Conservation (phyloP, 2,888 invertebrate species). For the Hipparchia sbordonii region DNA sequence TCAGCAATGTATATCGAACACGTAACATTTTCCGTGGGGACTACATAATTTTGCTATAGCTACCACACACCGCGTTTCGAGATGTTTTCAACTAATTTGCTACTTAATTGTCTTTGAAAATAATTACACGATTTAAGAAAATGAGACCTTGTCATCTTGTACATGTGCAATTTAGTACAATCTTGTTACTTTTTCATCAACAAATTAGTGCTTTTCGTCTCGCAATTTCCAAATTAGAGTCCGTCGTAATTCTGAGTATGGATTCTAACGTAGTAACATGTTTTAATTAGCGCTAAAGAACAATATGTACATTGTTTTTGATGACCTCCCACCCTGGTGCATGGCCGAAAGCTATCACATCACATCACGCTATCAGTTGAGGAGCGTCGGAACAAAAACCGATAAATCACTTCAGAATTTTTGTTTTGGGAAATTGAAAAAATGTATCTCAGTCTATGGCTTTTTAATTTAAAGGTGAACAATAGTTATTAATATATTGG, state of each 20-base stretch:
- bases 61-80: constrained; percentile 57
- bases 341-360: too few species aligned
- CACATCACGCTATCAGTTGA: too few species aligned
- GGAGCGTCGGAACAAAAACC: too few species aligned
- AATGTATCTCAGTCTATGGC: too few species aligned
- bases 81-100: constrained; percentile 46
- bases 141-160: constrained; percentile 41
- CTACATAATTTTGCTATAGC: constrained; percentile 4
- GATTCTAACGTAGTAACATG: constrained; percentile 32
- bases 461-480: too few species aligned
- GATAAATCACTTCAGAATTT: too few species aligned
- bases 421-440: too few species aligned
- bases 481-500: too few species aligned
- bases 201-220: constrained; percentile 35
- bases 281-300: constrained; percentile 30
- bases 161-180: constrained; percentile 39
- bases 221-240: constrained; percentile 36
- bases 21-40: not conserved
- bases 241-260: constrained; percentile 32
- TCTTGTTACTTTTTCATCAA: constrained; percentile 38
- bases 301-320: not conserved
- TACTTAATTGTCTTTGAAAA: constrained; percentile 53
- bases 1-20: constrained; percentile 13
- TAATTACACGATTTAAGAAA: constrained; percentile 44
- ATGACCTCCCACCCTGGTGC: too few species aligned